phyloP scores from a whole-genome alignment of 1,140 invertebrate genomes.

The Penaeus chinensis region DNA sequence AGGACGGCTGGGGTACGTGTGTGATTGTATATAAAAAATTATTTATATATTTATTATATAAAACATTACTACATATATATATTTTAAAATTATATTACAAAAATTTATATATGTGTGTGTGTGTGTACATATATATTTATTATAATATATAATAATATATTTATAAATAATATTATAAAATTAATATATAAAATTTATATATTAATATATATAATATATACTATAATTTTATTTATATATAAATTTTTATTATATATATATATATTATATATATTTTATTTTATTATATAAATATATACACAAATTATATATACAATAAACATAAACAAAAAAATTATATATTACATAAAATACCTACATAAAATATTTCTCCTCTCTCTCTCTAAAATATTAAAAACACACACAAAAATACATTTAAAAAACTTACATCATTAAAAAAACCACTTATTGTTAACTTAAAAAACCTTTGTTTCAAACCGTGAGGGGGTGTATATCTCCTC shows the following conservation, averaged over 20 bases:
- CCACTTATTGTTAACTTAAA: no score
- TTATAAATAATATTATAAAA: neutral
- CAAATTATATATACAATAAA: neutral
- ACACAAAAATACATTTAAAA: neutral
- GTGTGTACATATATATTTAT: neutral
- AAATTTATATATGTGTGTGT: slow-evolving; percentile 1
- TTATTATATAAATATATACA: slow-evolving; percentile 10
- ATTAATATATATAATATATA: neutral
- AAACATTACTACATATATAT: no score
- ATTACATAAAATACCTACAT: neutral
- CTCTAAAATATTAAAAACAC: neutral
- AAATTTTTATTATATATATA: slow-evolving; percentile 4
- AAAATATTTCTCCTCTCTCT: neutral
- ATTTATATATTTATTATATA: no score
- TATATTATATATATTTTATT: neutral
- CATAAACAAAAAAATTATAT: neutral
- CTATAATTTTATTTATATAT: slow-evolving; percentile 14
- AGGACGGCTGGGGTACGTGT: neutral
- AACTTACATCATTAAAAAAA: no score
- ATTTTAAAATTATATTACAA: no score
- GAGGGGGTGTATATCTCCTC: no score
- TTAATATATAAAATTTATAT: neutral
- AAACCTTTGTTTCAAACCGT: neutral
- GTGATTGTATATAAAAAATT: no score
- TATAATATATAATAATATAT: no score